These are phyloP conservation scores for Saguinus imperator DNA, from an alignment of 2,113 vertebrate species.

Conservation along the genomic window DNA sequence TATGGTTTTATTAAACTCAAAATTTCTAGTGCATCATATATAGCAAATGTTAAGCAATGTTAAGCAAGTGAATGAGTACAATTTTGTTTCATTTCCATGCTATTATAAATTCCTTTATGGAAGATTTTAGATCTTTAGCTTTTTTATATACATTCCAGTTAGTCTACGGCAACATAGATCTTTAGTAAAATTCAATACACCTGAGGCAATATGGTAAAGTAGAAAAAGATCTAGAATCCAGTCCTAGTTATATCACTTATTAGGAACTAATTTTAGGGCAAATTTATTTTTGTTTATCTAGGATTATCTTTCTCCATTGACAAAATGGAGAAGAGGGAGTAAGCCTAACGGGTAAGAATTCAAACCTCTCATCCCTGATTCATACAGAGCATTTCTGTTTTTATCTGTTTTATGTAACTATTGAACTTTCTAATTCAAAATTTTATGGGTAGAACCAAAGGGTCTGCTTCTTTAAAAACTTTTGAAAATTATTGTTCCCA, in stretches of 20 bases:
- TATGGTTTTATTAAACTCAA: background rate
- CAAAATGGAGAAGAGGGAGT: background rate
- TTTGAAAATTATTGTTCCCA: background rate
- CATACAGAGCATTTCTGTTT: background rate
- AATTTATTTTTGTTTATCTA: background rate
- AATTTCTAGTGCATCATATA: background rate
- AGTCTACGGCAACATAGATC: background rate
- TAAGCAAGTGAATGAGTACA: background rate
- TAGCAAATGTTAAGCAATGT: background rate
- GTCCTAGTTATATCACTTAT: background rate
- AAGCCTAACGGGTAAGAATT: background rate
- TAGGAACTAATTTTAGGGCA: background rate
- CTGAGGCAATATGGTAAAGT: background rate
- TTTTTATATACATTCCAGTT: background rate
- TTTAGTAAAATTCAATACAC: background rate
- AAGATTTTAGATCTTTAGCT: background rate
- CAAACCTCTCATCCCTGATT: background rate
- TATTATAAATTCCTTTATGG: background rate
- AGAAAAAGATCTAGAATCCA: background rate
- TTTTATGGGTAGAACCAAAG: background rate
- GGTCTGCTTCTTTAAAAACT: background rate
- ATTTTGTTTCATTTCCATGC: constrained; percentile 24
- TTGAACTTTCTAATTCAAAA: background rate
- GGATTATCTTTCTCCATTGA: background rate
- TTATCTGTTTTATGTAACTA: background rate